phyloP scores from a whole-genome alignment of 2,888 invertebrate species.

The Drosophila robusta region DNA sequence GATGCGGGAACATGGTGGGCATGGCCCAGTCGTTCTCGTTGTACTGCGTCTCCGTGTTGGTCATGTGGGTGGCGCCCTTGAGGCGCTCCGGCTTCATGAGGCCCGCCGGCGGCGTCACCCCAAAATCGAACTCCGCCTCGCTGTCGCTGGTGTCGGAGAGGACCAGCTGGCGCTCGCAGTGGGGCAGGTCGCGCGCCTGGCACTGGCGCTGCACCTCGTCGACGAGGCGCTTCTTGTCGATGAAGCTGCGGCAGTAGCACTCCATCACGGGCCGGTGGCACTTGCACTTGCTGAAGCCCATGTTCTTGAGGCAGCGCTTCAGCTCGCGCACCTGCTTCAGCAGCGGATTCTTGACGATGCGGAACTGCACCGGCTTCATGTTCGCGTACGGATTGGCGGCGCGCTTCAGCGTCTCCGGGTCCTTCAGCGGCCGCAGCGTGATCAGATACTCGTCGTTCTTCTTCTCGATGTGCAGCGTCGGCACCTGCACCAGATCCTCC shows the following conservation, averaged over 20 bases:
- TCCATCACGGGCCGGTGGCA: conserved; percentile 86
- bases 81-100: conserved; percentile 87
- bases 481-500: conserved; percentile 84
- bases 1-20: conserved; percentile 68
- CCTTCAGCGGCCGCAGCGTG: conserved; percentile 89
- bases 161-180: conserved; percentile 69
- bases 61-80: conserved; percentile 85
- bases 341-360: conserved; percentile 87
- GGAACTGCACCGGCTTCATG: conserved; percentile 89
- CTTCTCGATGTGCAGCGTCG: conserved; percentile 88
- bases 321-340: conserved; percentile 86
- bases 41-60: conserved; percentile 88
- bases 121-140: conserved; percentile 89
- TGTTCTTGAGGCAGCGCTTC: conserved; percentile 86
- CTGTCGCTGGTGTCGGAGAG: conserved; percentile 83
- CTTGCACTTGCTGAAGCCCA: conserved; percentile 87
- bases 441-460: conserved; percentile 89
- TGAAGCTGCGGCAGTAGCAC: conserved; percentile 81
- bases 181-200: conserved; percentile 53
- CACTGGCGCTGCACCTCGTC: conserved; percentile 86
- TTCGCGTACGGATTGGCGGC: conserved; percentile 89
- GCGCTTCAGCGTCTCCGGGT: conserved; percentile 86
- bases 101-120: conserved; percentile 90
- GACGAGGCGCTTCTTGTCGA: conserved; percentile 85
- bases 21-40: conserved; percentile 86